Percentiles rank a stretch among this genome's conserved stretches.
Conservation (phyloP, 2,113 vertebrate genomes). For the Peromyscus leucopus region DNA sequence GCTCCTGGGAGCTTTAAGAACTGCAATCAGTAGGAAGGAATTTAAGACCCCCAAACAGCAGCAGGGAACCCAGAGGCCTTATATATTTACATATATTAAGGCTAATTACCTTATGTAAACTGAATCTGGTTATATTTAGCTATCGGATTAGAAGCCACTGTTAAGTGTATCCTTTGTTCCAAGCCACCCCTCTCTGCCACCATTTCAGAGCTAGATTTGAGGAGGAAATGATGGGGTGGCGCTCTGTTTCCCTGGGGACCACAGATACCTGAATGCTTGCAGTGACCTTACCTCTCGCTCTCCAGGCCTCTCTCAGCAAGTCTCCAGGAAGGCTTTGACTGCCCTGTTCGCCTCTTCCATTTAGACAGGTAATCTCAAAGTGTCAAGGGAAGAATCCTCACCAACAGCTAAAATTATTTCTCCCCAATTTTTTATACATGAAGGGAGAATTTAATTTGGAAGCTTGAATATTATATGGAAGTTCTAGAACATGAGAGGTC, state of each 20-base stretch:
- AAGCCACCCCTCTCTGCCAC: not conserved
- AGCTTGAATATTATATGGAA: not conserved
- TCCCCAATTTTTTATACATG: not conserved
- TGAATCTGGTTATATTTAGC: not conserved
- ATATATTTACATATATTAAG: not conserved
- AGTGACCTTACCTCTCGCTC: not conserved
- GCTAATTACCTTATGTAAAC: conserved; percentile 27
- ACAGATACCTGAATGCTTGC: not conserved
- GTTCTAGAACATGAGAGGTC: not conserved
- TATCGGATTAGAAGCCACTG: not conserved
- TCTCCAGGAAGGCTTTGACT: not conserved
- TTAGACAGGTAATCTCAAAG: not conserved
- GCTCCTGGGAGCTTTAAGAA: not conserved
- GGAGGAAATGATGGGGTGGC: not conserved
- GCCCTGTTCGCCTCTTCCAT: not conserved
- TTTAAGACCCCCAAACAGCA: not conserved
- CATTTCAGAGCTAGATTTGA: not conserved
- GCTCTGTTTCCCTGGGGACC: not conserved
- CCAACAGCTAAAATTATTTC: not conserved
- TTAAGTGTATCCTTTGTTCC: not conserved
- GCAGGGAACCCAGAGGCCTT: not conserved
- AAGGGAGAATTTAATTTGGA: not conserved
- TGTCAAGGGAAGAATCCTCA: not conserved
- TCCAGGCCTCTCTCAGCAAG: not conserved
- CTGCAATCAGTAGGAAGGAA: not conserved